Evolutionary conservation across 2,113 vertebrate species (phyloP).

Genomic region (Lampris incognitus): DNA sequence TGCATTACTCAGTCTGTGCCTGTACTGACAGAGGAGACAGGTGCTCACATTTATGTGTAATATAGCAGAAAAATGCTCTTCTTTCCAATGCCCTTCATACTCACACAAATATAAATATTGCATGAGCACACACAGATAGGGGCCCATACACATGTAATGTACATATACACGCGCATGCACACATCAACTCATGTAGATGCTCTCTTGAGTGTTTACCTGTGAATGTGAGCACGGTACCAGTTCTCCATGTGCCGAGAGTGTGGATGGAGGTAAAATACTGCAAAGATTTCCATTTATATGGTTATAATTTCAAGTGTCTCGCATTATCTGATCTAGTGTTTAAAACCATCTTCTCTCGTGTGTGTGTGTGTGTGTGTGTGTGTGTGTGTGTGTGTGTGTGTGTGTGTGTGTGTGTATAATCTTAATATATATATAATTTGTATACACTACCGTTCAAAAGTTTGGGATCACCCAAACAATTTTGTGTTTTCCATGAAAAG

Average conservation of each 20-base stretch:
- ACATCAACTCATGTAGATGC: background rate
- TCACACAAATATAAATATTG: constrained; percentile 30
- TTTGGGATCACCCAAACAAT: too few relatives aligned
- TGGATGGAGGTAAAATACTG: constrained; percentile 19
- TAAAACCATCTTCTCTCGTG: constrained; percentile 36
- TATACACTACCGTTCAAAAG: too few relatives aligned
- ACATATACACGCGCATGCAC: constrained; percentile 15
- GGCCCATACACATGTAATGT: constrained; percentile 2
- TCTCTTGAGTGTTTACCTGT: constrained; percentile 21
- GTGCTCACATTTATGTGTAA: constrained; percentile 20
- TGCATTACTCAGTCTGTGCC: background rate
- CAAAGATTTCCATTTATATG: constrained; percentile 50
- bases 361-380: constrained; percentile 29
- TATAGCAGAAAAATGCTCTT: constrained; percentile 13
- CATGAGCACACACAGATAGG: background rate
- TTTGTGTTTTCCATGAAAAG: too few relatives aligned
- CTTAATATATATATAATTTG: too few relatives aligned
- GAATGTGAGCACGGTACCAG: constrained; percentile 29
- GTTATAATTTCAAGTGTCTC: constrained; percentile 25
- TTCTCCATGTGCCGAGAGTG: constrained; percentile 21
- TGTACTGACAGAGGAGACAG: background rate
- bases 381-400: too few relatives aligned
- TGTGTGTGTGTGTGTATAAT: too few relatives aligned
- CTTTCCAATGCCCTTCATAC: constrained; percentile 1
- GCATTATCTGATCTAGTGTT: constrained; percentile 51